Evolutionary conservation across 2,113 vertebrate species (phyloP), one percentile per base, ranked within the genome.

Genomic region (Furnarius figulus): DNA sequence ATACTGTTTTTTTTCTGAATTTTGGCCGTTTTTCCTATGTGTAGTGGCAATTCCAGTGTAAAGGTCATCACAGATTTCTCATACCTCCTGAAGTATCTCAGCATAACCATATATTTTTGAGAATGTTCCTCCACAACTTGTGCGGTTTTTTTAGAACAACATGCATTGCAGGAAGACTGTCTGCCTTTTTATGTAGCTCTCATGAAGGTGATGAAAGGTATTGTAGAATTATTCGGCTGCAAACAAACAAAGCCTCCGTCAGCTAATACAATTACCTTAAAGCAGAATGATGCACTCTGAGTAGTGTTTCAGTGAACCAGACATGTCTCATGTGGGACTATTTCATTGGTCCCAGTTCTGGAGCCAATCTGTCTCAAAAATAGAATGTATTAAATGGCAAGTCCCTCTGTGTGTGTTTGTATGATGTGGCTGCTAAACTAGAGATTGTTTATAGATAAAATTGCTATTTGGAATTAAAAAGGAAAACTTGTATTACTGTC

Each of bases 341-440:
- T 76, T 58, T 52, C 19, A 23, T 65, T 55, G 33, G 15, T 80
- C 15, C 15, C 14, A 14, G 12, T 37, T 59, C 40, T 72, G 33
- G 68, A 86, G 44, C 23, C 6, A 47, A 8, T 42, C 12, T 37
- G 55, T 59, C 40, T 46, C 31, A 28, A 22, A 83, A 82, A 22
- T 14, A n/a, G 65, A 31, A n/a, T 55, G 6, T 46, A 5, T n/a
- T 63, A 50, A 40, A 46, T n/a, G 0, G 11, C 22, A 67, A 68
- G 23, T 58, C 25, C 10, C 12, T 0, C 0, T 14, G 1, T 49
- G 28, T 14, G 8, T 49, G 14, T 62, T 72, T 61, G 19, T 72
- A 27, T 4, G 56, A 27, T 74, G 35, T 0, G 1, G 30, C 31
- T 91, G 44, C 22, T 82, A 6, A 59, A 80, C 55, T 56, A 46